A percentile compares a stretch with the other conserved stretches of the same genome.
Evolutionary conservation across 2,113 vertebrate species (phyloP).

Genomic region (Charina bottae): DNA sequence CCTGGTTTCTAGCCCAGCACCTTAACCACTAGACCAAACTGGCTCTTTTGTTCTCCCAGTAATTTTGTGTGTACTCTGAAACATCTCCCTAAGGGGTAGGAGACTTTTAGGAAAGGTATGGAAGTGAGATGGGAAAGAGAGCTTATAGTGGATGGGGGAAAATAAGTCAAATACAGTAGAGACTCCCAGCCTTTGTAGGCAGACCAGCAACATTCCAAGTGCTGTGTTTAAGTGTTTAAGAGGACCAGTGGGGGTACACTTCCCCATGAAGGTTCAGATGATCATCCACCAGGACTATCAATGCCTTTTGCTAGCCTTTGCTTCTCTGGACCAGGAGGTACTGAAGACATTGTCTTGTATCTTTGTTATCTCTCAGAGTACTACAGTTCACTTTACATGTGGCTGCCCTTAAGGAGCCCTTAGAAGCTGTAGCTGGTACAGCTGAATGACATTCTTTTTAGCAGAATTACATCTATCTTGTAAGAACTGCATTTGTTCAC

Average conservation of each 20-base stretch:
- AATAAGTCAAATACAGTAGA: not conserved
- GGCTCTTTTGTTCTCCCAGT: not conserved
- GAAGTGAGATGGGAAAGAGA: not conserved
- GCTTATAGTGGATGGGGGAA: not conserved
- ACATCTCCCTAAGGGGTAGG: not conserved
- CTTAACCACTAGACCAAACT: no score
- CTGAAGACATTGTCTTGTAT: not conserved
- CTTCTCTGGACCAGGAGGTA: not conserved
- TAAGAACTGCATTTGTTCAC: not conserved
- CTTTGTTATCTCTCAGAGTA: not conserved
- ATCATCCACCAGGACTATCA: not conserved
- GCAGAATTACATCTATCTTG: not conserved
- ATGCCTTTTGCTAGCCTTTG: not conserved
- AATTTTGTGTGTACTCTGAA: not conserved
- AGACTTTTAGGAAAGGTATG: not conserved
- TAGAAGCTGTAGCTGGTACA: not conserved
- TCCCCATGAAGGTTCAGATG: not conserved
- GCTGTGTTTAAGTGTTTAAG: not conserved
- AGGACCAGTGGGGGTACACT: not conserved
- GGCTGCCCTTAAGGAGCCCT: not conserved
- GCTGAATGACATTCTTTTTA: not conserved
- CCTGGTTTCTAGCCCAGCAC: no score
- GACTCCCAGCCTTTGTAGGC: not conserved
- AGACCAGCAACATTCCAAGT: not conserved
- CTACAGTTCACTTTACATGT: not conserved